Evolutionary conservation across 2,888 invertebrate genomes (phyloP).

Genomic region (Incurvaria masculella): DNA sequence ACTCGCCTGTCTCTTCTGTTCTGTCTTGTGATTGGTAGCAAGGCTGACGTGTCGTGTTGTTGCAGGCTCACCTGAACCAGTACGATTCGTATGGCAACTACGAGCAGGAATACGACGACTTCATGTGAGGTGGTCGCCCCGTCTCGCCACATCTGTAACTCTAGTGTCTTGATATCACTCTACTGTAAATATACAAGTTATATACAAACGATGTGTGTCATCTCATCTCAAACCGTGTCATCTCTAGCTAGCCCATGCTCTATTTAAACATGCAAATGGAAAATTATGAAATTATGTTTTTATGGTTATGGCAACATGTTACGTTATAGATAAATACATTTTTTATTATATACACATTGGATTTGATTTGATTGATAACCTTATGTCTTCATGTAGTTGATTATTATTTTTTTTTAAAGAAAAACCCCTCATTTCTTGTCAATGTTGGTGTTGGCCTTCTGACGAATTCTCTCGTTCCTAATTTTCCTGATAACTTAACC

Average conservation of each 20-base stretch:
- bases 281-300: conserved; percentile 38
- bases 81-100: conserved; percentile 66
- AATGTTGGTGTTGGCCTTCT: no score
- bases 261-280: conserved; percentile 29
- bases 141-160: no score
- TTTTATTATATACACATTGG: conserved; percentile 47
- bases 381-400: no score
- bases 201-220: conserved; percentile 21
- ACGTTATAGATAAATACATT: conserved; percentile 40
- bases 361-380: no score
- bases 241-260: conserved; percentile 18
- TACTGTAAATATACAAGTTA: not conserved
- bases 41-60: conserved; percentile 5
- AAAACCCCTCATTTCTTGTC: no score
- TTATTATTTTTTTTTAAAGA: no score
- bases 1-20: no score
- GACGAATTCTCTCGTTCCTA: no score
- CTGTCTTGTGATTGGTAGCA: no score
- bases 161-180: not conserved
- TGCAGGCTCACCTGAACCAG: conserved; percentile 61
- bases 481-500: no score
- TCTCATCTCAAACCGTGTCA: no score
- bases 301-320: conserved; percentile 50
- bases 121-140: conserved; percentile 76
- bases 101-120: conserved; percentile 71